phyloP scores from a whole-genome alignment of 2,113 vertebrate genomes.

The Myocastor coypus region DNA sequence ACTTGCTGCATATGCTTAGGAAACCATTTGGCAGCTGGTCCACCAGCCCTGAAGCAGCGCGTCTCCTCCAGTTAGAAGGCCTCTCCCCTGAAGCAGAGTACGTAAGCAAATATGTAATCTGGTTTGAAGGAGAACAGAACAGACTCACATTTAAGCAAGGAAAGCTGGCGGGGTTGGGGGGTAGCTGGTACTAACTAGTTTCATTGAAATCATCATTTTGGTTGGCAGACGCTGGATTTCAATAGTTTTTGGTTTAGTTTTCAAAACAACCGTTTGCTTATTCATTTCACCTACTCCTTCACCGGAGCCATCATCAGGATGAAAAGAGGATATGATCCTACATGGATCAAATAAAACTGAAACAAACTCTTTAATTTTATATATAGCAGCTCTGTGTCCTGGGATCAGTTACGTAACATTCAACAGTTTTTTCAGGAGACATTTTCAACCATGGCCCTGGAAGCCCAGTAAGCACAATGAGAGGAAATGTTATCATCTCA shows the following conservation, averaged over 20 bases:
- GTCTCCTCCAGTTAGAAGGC: neutral
- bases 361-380: slow-evolving; percentile 5
- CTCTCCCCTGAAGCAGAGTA: neutral
- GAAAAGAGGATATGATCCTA: neutral
- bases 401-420: neutral
- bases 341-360: slow-evolving; percentile 15
- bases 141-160: neutral
- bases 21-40: neutral
- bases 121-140: slow-evolving; percentile 4
- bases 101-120: neutral
- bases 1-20: neutral
- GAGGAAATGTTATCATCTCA: neutral
- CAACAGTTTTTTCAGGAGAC: neutral
- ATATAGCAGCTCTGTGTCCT: neutral
- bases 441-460: neutral
- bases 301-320: neutral
- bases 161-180: neutral
- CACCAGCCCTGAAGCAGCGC: neutral
- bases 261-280: neutral
- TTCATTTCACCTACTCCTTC: neutral
- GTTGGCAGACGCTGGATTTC: neutral
- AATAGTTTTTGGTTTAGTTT: neutral
- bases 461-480: neutral
- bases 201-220: neutral
- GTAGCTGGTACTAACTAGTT: neutral